phyloP scores from a whole-genome alignment of 2,888 invertebrate genomes.

The Myathropa florea region DNA sequence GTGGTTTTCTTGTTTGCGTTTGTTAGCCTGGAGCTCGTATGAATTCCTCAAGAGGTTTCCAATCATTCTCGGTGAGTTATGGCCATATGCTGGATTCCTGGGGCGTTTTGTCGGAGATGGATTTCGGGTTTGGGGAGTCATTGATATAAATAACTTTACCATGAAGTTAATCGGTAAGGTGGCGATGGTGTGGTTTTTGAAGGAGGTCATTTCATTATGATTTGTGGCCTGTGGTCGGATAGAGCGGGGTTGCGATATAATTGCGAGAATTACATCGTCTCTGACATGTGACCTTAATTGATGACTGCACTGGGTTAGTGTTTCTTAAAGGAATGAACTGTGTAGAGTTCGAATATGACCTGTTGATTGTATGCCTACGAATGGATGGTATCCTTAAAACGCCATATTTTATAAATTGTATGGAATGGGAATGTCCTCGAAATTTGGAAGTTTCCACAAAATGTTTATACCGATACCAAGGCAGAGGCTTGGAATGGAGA shows the following conservation, averaged over 20 bases:
- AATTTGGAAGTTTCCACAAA: too few species aligned
- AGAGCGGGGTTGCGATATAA: slow-evolving; percentile 36
- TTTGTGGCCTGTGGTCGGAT: slow-evolving; percentile 56
- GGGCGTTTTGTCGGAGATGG: slow-evolving; percentile 44
- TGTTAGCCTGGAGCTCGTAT: slow-evolving; percentile 51
- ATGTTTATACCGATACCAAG: too few species aligned
- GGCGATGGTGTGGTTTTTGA: slow-evolving; percentile 31
- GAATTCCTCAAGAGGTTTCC: slow-evolving; percentile 76
- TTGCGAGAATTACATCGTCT: slow-evolving; percentile 65
- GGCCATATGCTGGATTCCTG: slow-evolving; percentile 71
- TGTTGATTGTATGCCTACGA: slow-evolving; percentile 33
- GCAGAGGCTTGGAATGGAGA: too few species aligned
- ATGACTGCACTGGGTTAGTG: slow-evolving; percentile 56
- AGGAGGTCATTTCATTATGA: slow-evolving; percentile 60
- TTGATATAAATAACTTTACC: slow-evolving; percentile 76
- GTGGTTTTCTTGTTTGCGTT: slow-evolving; percentile 56
- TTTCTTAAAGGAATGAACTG: slow-evolving; percentile 5
- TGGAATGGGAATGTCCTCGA: too few species aligned
- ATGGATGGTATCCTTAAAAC: background rate
- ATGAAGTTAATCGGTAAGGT: slow-evolving; percentile 76
- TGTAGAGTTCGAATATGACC: background rate
- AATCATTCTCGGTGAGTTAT: slow-evolving; percentile 76
- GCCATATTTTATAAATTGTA: too few species aligned
- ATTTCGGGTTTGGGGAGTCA: slow-evolving; percentile 54
- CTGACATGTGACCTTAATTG: slow-evolving; percentile 66